phyloP scores from a whole-genome alignment of 2,113 vertebrate genomes.

The Rhadina sibilatrix region DNA sequence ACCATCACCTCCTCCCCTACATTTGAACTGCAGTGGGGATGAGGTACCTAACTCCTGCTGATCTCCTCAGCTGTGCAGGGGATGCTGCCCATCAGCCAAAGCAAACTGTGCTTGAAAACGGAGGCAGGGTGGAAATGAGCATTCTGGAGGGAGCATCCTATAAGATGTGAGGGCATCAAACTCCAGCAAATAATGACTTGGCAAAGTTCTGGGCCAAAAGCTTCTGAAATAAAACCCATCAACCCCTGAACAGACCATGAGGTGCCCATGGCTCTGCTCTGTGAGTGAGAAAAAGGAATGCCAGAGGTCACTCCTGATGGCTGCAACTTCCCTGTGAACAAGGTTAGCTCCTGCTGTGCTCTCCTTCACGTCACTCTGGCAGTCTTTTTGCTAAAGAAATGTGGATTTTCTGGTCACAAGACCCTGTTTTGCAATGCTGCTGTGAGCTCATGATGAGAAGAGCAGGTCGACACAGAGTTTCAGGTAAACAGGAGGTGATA shows the following conservation, averaged over 20 bases:
- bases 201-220: not conserved
- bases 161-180: not conserved
- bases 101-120: not conserved
- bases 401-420: not conserved
- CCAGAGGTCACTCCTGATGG: not conserved
- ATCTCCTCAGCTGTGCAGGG: not conserved
- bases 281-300: not conserved
- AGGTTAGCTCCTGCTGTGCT: not conserved
- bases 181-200: not conserved
- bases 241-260: not conserved
- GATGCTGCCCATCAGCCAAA: not conserved
- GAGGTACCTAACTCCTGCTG: not conserved
- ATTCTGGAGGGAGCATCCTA: not conserved
- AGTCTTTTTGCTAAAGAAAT: constrained; percentile 1
- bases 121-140: not conserved
- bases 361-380: not conserved
- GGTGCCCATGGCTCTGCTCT: not conserved
- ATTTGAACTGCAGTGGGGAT: not conserved
- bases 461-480: not conserved
- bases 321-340: not conserved
- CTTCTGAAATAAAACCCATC: not conserved
- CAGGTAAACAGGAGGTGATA: not conserved
- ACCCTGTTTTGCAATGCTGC: not conserved
- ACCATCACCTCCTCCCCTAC: not conserved
- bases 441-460: not conserved